Evolutionary conservation across 1,140 invertebrate species (phyloP).

Genomic region (Zaprionus ornatus): DNA sequence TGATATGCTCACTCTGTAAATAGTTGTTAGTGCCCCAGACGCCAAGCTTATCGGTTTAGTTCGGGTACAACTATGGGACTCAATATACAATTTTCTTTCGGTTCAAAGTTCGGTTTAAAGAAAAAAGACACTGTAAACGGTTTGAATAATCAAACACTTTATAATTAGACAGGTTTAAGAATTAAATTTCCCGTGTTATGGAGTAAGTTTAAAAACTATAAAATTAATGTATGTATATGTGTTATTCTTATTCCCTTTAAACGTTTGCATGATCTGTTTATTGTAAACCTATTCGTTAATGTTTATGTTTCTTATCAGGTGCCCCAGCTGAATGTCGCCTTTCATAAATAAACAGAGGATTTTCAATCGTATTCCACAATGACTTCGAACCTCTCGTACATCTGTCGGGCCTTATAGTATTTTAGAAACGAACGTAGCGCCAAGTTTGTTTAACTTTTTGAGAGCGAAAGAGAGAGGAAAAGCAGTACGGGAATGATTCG

Average conservation of each 20-base stretch:
- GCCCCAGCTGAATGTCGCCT: background rate
- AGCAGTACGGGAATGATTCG: background rate
- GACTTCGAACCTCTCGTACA: no score
- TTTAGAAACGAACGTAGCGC: no score
- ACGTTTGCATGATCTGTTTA: background rate
- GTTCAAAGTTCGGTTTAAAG: background rate
- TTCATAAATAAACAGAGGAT: background rate
- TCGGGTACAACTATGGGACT: background rate
- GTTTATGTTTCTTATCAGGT: background rate
- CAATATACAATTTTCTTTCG: background rate
- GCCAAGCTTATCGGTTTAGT: background rate
- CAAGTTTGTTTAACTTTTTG: background rate
- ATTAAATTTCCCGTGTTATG: background rate
- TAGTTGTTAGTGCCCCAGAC: background rate
- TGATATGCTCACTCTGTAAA: background rate
- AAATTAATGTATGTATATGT: background rate
- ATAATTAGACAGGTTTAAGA: background rate
- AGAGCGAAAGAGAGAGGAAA: background rate
- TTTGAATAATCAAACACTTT: no score
- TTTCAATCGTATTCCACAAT: background rate
- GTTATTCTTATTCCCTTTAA: background rate
- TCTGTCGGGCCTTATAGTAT: no score
- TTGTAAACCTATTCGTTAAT: background rate
- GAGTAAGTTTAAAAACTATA: background rate
- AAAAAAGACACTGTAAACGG: no score